Percentiles rank a stretch among this genome's conserved stretches.
phyloP scores from a whole-genome alignment of 1,140 invertebrate species.

The Metaphire vulgaris region DNA sequence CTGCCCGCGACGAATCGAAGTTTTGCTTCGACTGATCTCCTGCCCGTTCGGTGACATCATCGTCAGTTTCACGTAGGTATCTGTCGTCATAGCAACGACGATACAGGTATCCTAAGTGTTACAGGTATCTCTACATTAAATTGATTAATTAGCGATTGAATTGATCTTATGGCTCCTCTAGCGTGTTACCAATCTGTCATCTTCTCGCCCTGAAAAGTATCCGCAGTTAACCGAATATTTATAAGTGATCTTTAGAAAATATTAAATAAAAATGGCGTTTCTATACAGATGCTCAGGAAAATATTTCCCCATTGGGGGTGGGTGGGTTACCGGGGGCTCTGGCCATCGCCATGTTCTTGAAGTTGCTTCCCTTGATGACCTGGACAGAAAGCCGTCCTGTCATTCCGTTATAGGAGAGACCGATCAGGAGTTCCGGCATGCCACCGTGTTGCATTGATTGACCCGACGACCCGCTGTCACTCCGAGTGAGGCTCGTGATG shows the following conservation, averaged over 20 bases:
- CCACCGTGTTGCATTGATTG: slow-evolving; percentile 83
- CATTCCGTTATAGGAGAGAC: slow-evolving; percentile 83
- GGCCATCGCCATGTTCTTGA: slow-evolving; percentile 61
- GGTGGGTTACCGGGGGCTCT: slow-evolving; percentile 44
- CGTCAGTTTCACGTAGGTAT: slow-evolving; percentile 86
- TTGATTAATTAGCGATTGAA: too few species aligned
- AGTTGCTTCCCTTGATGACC: slow-evolving; percentile 87
- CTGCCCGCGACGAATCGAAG: slow-evolving; percentile 77
- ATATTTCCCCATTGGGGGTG: too few species aligned
- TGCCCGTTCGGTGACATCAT: slow-evolving; percentile 84
- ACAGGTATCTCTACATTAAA: too few species aligned
- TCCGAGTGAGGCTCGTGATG: slow-evolving; percentile 66
- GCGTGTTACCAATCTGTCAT: too few species aligned
- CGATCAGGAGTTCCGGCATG: slow-evolving; percentile 78
- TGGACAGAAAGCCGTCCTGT: slow-evolving; percentile 85
- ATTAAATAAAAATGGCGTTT: too few species aligned
- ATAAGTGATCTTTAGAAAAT: too few species aligned
- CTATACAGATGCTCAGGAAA: too few species aligned
- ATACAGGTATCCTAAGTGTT: too few species aligned
- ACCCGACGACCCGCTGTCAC: slow-evolving; percentile 84
- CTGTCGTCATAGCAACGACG: too few species aligned
- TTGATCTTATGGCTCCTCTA: too few species aligned
- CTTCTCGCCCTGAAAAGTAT: too few species aligned
- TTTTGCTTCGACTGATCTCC: slow-evolving; percentile 85
- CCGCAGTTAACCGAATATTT: too few species aligned